phyloP scores from a whole-genome alignment of 2,888 invertebrate genomes.

The Ypsolopha scabrella region DNA sequence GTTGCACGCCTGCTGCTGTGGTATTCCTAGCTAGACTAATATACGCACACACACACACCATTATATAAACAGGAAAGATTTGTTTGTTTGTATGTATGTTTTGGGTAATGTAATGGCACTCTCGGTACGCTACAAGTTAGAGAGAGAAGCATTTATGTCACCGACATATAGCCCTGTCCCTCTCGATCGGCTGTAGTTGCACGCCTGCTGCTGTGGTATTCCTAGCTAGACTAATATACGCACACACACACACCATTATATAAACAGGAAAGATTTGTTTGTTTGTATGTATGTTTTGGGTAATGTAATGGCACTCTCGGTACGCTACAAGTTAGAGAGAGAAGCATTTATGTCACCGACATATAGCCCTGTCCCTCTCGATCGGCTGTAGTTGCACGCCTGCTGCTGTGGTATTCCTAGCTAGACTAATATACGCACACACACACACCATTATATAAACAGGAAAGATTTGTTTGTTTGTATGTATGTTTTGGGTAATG shows the following conservation, averaged over 20 bases:
- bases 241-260: not conserved
- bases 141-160: slow-evolving; percentile 4
- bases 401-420: too few relatives aligned
- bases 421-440: too few relatives aligned
- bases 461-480: not conserved
- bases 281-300: slow-evolving; percentile 12
- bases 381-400: too few relatives aligned
- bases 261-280: not conserved
- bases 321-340: slow-evolving; percentile 1
- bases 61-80: not conserved
- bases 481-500: slow-evolving; percentile 24
- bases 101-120: slow-evolving; percentile 27
- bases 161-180: too few relatives aligned
- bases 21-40: too few relatives aligned
- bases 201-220: too few relatives aligned
- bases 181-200: too few relatives aligned
- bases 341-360: slow-evolving; percentile 5
- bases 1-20: too few relatives aligned
- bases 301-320: slow-evolving; percentile 22
- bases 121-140: not conserved
- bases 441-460: not conserved
- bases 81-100: not conserved
- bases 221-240: too few relatives aligned
- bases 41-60: too few relatives aligned
- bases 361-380: too few relatives aligned